A percentile compares a stretch with the other conserved stretches of the same genome.
Conservation (phyloP, 1,140 invertebrate species). For the Pogonus chalceus region DNA sequence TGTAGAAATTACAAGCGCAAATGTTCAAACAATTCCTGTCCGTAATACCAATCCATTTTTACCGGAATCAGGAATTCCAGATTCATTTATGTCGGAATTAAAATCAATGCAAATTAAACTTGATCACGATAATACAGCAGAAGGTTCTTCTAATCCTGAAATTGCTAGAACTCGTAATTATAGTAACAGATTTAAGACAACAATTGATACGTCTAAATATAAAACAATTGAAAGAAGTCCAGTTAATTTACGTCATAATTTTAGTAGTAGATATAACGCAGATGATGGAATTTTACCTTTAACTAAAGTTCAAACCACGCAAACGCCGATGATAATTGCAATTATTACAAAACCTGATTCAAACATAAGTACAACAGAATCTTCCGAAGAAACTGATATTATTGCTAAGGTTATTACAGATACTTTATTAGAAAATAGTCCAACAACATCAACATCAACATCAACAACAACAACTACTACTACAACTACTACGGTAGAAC, state of each 20-base stretch:
- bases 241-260: conserved; percentile 13
- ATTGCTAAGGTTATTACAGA: not conserved
- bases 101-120: not conserved
- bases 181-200: conserved; percentile 21
- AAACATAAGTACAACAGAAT: conserved; percentile 3
- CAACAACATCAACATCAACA: not conserved
- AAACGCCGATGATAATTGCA: conserved; percentile 11
- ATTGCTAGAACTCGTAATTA: conserved; percentile 21
- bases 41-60: not conserved
- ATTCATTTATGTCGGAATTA: not conserved
- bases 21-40: not conserved
- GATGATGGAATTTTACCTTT: conserved; percentile 15
- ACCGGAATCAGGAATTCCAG: not conserved
- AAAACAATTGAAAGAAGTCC: conserved; percentile 28
- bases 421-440: not conserved
- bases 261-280: conserved; percentile 16
- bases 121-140: not conserved
- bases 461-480: conserved; percentile 8
- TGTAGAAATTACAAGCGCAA: not conserved
- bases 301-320: not conserved
- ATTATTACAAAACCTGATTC: conserved; percentile 7
- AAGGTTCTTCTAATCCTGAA: not conserved
- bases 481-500: conserved; percentile 8
- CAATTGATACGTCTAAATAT: conserved; percentile 31
- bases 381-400: not conserved